Conservation (phyloP, 1,140 invertebrate genomes). For the Battus philenor region DNA sequence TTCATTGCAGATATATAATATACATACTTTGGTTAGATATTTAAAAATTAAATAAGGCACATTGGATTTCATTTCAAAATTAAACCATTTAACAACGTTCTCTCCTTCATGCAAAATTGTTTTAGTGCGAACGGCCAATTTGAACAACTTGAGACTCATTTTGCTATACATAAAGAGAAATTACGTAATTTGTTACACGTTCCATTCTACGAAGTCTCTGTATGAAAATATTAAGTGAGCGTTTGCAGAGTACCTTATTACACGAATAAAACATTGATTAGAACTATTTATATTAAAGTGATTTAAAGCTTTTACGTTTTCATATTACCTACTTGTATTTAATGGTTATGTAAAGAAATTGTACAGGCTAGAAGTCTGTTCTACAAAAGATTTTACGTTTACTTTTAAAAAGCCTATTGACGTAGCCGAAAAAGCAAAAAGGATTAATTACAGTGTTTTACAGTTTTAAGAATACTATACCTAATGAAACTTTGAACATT, state of each 20-base stretch:
- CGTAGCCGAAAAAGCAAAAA: too few relatives aligned
- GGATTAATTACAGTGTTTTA: too few relatives aligned
- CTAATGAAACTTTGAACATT: too few relatives aligned
- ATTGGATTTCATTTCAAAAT: conserved; percentile 31
- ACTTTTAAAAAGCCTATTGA: too few relatives aligned
- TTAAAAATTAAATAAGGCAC: conserved; percentile 33
- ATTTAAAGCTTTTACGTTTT: too few relatives aligned
- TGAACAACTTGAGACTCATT: conserved; percentile 49
- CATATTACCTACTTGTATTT: too few relatives aligned
- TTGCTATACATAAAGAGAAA: conserved; percentile 52
- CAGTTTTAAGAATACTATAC: too few relatives aligned
- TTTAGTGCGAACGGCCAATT: conserved; percentile 49
- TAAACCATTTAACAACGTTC: conserved; percentile 50
- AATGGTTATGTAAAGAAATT: too few relatives aligned
- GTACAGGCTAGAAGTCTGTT: too few relatives aligned
- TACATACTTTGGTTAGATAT: too few relatives aligned
- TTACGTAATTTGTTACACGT: conserved; percentile 58
- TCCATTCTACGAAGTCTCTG: conserved; percentile 37
- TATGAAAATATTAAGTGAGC: conserved; percentile 33
- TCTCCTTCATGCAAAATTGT: conserved; percentile 41
- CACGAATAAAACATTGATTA: conserved; percentile 25
- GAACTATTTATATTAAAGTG: conserved; percentile 15
- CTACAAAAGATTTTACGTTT: too few relatives aligned
- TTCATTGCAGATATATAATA: too few relatives aligned
- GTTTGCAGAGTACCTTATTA: conserved; percentile 28